Evolutionary conservation across 1,140 invertebrate genomes (phyloP), one percentile per base, ranked within the genome.

Genomic region (Drosophila yakuba): DNA sequence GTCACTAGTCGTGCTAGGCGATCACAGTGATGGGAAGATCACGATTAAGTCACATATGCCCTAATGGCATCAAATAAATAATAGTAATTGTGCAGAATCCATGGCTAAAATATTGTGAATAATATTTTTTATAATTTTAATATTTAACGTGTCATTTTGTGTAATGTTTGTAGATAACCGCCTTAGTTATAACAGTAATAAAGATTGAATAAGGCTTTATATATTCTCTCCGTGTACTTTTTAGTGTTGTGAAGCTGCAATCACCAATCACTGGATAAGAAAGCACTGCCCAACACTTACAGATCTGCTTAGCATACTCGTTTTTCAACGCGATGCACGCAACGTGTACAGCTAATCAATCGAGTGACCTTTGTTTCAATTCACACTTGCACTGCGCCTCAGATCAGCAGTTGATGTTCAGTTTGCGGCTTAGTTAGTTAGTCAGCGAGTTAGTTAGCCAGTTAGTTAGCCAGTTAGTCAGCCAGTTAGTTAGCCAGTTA

Each of bases 261-360:
- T 2, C 20, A 20, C 2, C 20, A 12, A 32, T 68, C 59, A 64
- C 59, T 68, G 45, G 2, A 17, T 60, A 39, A 17, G 55, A 58
- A 15, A 63, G 55, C 39, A 60, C 56, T 45, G 55, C 11, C 17
- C 61, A 64, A 28, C 61, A 64, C 60, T 48, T 2, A 35, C 11
- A 3, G 6, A 11, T 11, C 52, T 15, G 39, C 54, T 73, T 73
- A 73, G 69, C 67, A 73, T 78, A 76, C 74, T 50, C 20, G 63
- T 64, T 64, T 61, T 14, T 15, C 44, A 74, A 39, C 56, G 57
- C 43, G 3, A 45, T 17, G 43, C 43, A 44, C 43, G 17, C 43
- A 20, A 20, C 43, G 43, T 11, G 15, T 20, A 44, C 15, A 20
- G 43, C 38, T 59, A 60, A 67, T 55, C 39, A 58, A 32, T 38